Conservation (phyloP, 2,113 vertebrate genomes). For the Mirounga angustirostris region DNA sequence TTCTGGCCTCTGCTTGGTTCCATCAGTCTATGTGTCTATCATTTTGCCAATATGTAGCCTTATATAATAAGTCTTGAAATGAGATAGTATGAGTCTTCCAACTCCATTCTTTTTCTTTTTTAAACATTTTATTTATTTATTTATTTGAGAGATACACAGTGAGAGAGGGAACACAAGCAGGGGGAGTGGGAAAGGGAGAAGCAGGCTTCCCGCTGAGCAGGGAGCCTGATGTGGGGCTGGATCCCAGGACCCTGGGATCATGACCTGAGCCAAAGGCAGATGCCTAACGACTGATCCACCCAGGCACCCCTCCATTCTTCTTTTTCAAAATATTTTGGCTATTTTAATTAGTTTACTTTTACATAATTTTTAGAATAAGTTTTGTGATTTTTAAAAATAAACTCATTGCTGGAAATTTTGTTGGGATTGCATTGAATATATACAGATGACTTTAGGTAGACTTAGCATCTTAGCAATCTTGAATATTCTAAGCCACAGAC, state of each 20-base stretch:
- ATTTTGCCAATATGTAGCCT: background rate
- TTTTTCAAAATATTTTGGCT: background rate
- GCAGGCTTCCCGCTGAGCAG: too few relatives aligned
- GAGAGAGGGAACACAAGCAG: too few relatives aligned
- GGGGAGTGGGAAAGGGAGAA: too few relatives aligned
- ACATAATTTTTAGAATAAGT: background rate
- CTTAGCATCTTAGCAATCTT: background rate
- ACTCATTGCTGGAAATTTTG: background rate
- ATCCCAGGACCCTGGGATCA: too few relatives aligned
- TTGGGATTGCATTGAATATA: background rate
- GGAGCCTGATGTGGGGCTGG: too few relatives aligned
- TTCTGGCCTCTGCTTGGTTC: background rate
- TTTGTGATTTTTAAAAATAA: slow-evolving; percentile 33
- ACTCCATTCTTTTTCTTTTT: background rate
- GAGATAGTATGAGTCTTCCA: background rate
- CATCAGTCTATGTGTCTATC: background rate
- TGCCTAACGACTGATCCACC: too few relatives aligned
- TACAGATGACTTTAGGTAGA: background rate
- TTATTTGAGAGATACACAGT: too few relatives aligned
- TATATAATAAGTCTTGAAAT: background rate
- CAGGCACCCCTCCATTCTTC: background rate
- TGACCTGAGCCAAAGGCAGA: too few relatives aligned
- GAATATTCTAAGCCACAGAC: background rate
- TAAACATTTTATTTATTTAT: too few relatives aligned
- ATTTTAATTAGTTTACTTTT: background rate